Evolutionary conservation across 2,888 invertebrate species (phyloP), one percentile per base, ranked within the genome.

Genomic region (Stenichneumon culpator): DNA sequence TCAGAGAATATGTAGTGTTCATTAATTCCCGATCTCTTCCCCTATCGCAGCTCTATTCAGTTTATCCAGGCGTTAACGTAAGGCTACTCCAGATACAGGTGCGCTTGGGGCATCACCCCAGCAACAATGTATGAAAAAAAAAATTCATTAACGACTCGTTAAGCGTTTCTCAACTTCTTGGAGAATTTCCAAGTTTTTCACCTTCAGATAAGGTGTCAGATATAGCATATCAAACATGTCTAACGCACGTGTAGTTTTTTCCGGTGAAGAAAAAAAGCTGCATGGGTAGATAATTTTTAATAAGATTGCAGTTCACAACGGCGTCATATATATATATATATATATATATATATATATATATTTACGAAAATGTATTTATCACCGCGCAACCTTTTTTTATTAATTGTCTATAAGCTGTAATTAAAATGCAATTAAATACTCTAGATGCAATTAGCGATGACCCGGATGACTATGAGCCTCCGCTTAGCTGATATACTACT

Each of bases 371-470:
- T 39, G 9, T 39, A 67, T 39, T 67, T 19, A 67, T 67, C 39
- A 39, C 19, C 9, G 39, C 19, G 54, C 19, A 67, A 36, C 9
- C 16, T 60, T 67, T 32, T 36, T 67, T 67, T 39, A 63, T 32
- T 63, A 25, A 32, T n/a, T 7, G 63, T 25, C 28, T 19, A 39
- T 19, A 52, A 39, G 32, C 52, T 5, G 67, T 28, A 67, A 77
- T 77, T 77, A 77, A 67, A 77, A 77, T 36, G 54, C 67, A 67
- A 36, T 77, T 77, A 67, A 77, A 77, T 67, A 57, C 50, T 81
- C 44, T 74, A 60, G 69, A 81, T 81, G 81, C 57, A 81, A 81
- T 81, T 74, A 81, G 60, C 81, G 81, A 81, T 81, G 81, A 81
- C 81, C 80, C 81, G 81, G 68, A 47, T 63, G 63, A 74, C 69